A percentile compares a stretch with the other conserved stretches of the same genome.
Conservation (phyloP, 2,113 vertebrate genomes). For the Haliaeetus leucogaster region DNA sequence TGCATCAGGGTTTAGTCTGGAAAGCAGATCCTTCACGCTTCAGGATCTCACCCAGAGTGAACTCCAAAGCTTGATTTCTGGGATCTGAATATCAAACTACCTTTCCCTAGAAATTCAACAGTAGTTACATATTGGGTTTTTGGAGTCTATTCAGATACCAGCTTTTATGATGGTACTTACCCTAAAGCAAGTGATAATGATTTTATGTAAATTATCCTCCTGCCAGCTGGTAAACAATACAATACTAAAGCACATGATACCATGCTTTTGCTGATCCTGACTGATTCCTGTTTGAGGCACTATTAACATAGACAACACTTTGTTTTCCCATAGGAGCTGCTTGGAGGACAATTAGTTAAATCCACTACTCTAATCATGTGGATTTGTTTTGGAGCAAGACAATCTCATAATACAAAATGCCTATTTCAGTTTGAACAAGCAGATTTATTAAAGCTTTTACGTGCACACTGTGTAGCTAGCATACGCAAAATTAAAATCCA, state of each 20-base stretch:
- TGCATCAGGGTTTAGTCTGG: neutral
- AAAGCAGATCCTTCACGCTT: neutral
- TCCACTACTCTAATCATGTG: conserved; percentile 50
- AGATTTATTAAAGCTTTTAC: conserved; percentile 65
- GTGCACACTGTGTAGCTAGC: neutral
- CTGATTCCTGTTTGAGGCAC: conserved; percentile 42
- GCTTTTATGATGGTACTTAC: neutral
- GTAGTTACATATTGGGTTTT: neutral
- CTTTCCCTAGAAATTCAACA: neutral
- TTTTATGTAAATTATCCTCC: conserved; percentile 38
- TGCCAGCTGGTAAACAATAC: conserved; percentile 11
- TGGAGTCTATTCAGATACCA: neutral
- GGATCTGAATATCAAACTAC: neutral
- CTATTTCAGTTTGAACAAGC: conserved; percentile 58
- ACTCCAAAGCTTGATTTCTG: neutral
- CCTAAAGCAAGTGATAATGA: conserved; percentile 28
- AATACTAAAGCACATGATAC: neutral
- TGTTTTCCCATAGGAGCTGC: conserved; percentile 49
- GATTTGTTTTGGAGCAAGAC: conserved; percentile 60
- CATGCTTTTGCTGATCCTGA: conserved; percentile 10
- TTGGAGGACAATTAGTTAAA: conserved; percentile 66
- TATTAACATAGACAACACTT: conserved; percentile 30
- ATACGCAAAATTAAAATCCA: conserved; percentile 57
- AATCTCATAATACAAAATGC: conserved; percentile 54
- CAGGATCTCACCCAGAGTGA: neutral